phyloP scores from a whole-genome alignment of 1,140 invertebrate species.

The Dreissena rostriformis region DNA sequence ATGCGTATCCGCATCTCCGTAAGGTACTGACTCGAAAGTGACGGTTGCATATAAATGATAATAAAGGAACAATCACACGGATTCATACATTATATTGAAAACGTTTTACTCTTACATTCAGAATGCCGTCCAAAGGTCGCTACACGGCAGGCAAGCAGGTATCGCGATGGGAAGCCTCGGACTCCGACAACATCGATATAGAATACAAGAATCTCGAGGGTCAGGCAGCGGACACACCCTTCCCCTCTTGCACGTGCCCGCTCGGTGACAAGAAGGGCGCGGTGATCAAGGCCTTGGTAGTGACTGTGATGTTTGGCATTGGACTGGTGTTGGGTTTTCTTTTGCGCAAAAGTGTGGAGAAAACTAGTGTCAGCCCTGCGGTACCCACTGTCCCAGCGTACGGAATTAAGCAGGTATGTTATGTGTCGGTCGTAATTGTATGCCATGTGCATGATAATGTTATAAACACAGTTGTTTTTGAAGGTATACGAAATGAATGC shows the following conservation, averaged over 20 bases:
- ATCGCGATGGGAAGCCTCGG: constrained; percentile 74
- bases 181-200: constrained; percentile 78
- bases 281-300: constrained; percentile 25
- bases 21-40: too few species aligned
- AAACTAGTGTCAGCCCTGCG: not conserved
- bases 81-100: too few species aligned
- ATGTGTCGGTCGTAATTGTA: too few species aligned
- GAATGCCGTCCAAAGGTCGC: constrained; percentile 72
- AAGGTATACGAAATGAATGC: too few species aligned
- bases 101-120: constrained; percentile 57
- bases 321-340: constrained; percentile 44
- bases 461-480: too few species aligned
- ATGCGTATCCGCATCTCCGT: too few species aligned
- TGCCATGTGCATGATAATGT: too few species aligned
- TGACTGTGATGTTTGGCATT: constrained; percentile 39
- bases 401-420: too few species aligned
- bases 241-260: constrained; percentile 15
- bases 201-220: constrained; percentile 76
- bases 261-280: constrained; percentile 38
- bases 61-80: too few species aligned
- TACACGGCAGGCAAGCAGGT: constrained; percentile 76
- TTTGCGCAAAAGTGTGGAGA: constrained; percentile 21
- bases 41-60: too few species aligned
- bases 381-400: too few species aligned
- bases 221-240: constrained; percentile 12